phyloP scores from a whole-genome alignment of 2,797 vertebrate species.

The Vireo griseus region DNA sequence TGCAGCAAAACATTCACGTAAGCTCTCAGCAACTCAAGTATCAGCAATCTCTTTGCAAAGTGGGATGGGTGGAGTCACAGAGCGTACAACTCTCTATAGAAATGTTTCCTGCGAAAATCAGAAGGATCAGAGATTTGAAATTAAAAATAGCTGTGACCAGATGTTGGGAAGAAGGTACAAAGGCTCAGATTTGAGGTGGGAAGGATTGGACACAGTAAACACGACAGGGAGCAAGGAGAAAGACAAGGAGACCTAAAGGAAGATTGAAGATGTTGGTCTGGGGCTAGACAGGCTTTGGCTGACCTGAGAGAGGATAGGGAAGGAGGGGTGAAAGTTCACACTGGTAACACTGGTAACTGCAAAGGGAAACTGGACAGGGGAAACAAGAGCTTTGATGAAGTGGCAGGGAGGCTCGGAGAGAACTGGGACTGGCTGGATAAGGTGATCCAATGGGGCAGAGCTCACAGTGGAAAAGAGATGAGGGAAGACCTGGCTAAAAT shows the following conservation, averaged over 20 bases:
- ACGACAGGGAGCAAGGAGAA: not conserved
- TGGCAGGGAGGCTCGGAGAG: not conserved
- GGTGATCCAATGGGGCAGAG: not conserved
- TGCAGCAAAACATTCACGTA: not conserved
- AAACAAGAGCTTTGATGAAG: not conserved
- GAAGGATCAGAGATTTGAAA: not conserved
- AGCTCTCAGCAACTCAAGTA: not conserved
- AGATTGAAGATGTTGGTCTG: not conserved
- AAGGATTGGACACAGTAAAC: not conserved
- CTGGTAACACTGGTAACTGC: not conserved
- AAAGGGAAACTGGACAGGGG: not conserved
- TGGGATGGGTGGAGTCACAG: not conserved
- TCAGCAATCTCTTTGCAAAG: not conserved
- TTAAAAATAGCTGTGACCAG: not conserved
- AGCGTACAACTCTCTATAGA: rapidly evolving
- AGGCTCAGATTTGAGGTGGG: not conserved
- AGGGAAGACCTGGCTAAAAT: not conserved
- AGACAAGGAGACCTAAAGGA: not conserved
- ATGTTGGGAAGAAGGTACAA: not conserved
- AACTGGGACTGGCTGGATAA: not conserved
- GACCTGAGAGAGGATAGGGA: not conserved
- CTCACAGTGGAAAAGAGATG: not conserved
- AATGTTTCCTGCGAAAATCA: not conserved
- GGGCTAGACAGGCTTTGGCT: not conserved
- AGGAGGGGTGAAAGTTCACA: not conserved